A percentile compares a stretch with the other conserved stretches of the same genome.
Conservation (phyloP, 2,888 invertebrate species). For the Phalera bucephala region DNA sequence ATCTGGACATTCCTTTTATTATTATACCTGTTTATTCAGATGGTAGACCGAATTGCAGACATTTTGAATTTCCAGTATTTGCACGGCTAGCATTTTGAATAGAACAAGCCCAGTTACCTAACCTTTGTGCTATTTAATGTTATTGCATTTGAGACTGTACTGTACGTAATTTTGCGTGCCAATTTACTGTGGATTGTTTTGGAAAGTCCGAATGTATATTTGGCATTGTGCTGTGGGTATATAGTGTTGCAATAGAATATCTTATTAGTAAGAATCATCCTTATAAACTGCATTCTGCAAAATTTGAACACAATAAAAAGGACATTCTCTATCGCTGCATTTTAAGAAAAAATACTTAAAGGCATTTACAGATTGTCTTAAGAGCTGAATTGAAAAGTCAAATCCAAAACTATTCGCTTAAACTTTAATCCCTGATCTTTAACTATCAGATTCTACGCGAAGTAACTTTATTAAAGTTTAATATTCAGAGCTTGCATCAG, state of each 20-base stretch:
- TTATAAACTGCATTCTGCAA: too few relatives aligned
- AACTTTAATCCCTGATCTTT: constrained; percentile 27
- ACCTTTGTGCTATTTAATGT: constrained; percentile 28
- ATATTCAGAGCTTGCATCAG: constrained; percentile 34
- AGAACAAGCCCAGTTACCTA: constrained; percentile 18
- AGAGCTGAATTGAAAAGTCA: constrained; percentile 20
- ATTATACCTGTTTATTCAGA: constrained; percentile 29
- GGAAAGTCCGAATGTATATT: too few relatives aligned
- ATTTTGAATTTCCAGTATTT: constrained; percentile 29
- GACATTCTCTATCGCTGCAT: too few relatives aligned
- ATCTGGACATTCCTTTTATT: background rate
- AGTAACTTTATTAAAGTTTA: constrained; percentile 38
- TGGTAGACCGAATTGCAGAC: constrained; percentile 33
- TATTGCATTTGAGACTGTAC: constrained; percentile 23
- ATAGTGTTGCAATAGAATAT: too few relatives aligned
- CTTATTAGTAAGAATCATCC: too few relatives aligned
- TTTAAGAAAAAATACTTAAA: too few relatives aligned
- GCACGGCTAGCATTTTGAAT: constrained; percentile 32
- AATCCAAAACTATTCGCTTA: constrained; percentile 17
- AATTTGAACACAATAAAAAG: too few relatives aligned
- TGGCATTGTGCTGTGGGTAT: too few relatives aligned
- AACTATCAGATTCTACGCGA: constrained; percentile 25
- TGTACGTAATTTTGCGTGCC: constrained; percentile 19
- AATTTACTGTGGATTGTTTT: background rate
- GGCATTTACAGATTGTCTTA: background rate